Evolutionary conservation across 2,797 vertebrate genomes (phyloP).

Genomic region (Borostomias antarcticus): DNA sequence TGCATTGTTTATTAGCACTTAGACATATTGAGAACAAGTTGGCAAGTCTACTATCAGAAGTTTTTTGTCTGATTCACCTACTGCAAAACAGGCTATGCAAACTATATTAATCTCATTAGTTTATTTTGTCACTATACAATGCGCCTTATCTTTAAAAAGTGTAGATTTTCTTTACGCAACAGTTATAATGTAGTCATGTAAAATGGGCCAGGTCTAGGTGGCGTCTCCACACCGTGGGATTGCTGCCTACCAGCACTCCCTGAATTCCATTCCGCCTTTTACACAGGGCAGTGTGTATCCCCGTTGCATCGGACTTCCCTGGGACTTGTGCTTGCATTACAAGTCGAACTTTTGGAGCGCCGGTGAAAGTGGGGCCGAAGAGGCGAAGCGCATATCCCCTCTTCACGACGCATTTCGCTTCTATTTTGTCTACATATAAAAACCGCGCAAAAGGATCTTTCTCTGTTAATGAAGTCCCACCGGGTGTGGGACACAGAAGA

Average conservation of each 20-base stretch:
- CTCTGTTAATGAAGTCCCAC: constrained; percentile 73
- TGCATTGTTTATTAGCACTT: not conserved
- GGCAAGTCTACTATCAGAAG: no score
- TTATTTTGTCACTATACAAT: no score
- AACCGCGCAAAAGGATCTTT: constrained; percentile 25
- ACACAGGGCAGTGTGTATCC: constrained; percentile 42
- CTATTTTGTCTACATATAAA: constrained; percentile 15
- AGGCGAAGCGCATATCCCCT: constrained; percentile 33
- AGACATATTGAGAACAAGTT: no score
- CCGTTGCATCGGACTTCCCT: constrained; percentile 58
- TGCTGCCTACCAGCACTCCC: constrained; percentile 60
- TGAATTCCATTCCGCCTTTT: constrained; percentile 76
- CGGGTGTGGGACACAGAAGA: constrained; percentile 61
- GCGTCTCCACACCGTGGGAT: constrained; percentile 57
- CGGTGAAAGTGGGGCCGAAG: constrained; percentile 36
- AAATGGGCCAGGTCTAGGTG: constrained; percentile 43
- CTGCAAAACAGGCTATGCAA: no score
- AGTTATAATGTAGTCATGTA: not conserved
- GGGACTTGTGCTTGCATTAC: constrained; percentile 56
- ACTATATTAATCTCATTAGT: no score
- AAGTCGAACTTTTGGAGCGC: constrained; percentile 56
- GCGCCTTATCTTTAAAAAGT: no score
- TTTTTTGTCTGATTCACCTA: no score
- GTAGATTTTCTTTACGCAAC: no score
- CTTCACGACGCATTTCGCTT: constrained; percentile 5